phyloP scores from a whole-genome alignment of 2,888 invertebrate genomes.

The Matsumyia berberina region DNA sequence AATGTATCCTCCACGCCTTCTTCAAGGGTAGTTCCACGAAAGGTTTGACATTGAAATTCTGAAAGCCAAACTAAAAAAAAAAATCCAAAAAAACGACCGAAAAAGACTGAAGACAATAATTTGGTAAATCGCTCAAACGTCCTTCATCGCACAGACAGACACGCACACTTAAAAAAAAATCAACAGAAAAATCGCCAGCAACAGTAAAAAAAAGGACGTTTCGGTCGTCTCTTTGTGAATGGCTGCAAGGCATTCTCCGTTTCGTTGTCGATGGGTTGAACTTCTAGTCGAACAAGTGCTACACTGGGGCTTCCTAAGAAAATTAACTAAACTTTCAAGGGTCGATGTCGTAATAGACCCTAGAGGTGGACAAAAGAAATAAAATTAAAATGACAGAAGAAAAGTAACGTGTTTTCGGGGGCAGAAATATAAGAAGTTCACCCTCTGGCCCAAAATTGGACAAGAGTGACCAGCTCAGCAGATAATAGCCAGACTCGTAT shows the following conservation, averaged over 20 bases:
- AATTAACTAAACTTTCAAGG: conserved; percentile 47
- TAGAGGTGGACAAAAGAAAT: conserved; percentile 52
- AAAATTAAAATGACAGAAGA: conserved; percentile 51
- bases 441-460: neutral
- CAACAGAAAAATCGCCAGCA: neutral
- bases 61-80: conserved; percentile 28
- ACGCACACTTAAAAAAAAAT: conserved; percentile 43
- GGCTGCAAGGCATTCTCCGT: conserved; percentile 6
- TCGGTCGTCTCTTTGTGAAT: conserved; percentile 10
- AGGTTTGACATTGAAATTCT: conserved; percentile 72
- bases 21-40: conserved; percentile 55
- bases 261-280: conserved; percentile 1
- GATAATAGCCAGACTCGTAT: too few species aligned
- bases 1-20: conserved; percentile 25
- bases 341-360: conserved; percentile 23
- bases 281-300: conserved; percentile 1
- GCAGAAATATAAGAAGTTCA: neutral
- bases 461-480: too few species aligned
- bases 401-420: conserved; percentile 36
- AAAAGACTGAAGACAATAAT: conserved; percentile 52
- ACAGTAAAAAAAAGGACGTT: conserved; percentile 21
- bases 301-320: conserved; percentile 13
- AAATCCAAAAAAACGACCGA: conserved; percentile 21
- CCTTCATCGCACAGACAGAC: conserved; percentile 66
- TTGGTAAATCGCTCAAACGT: conserved; percentile 72